Base-by-base conservation (phyloP, 2,888 invertebrate genomes). In the Rhamnusium bicolor region DNA sequence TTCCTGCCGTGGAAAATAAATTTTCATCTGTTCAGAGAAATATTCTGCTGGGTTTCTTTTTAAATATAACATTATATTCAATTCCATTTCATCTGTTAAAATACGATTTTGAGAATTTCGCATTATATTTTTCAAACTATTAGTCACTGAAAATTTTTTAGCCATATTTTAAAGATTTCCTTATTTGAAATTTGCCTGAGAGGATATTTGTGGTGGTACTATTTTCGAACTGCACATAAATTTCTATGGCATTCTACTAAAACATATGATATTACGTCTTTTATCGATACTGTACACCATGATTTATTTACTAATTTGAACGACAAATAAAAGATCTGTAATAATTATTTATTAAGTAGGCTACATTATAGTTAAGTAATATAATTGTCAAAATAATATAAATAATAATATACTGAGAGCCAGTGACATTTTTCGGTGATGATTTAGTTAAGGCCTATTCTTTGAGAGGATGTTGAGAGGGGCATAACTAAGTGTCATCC, bases 61-160 rank as follows among this genome's bases (percentile, higher is more conserved):
- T 2, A 46, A 46, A 14, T 46, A 46, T 46, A 46, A 46, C 7
- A 46, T 2, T 46, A 46, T 46, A 46, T 46, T 46, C 3, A 46
- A 46, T 46, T 46, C 46, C 46, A 46, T 46, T 46, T 46, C 46
- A 46, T 46, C 46, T 46, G 46, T 46, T 46, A 46, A 46, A 46
- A 46, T 8, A 46, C 46, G 46, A 46, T 46, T 46, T 46, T 2
- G 46, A 8, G 2, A 46, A 46, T 46, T 46, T 2, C 46, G 46
- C 7, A 5, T 5, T 46, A 2, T 46, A 46, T 5, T 46, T 46
- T 2, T 8, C 46, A 46, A 46, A 46, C 46, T 46, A 8, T 46
- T 46, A 8, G 46, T 46, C 46, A 8, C 46, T 46, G 46, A 46
- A 46, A 46, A 46, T 5, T 46, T 46, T 5, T n/a, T 46, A 46